Conservation (phyloP, 2,797 vertebrate species). For the Molossus alvarezi region DNA sequence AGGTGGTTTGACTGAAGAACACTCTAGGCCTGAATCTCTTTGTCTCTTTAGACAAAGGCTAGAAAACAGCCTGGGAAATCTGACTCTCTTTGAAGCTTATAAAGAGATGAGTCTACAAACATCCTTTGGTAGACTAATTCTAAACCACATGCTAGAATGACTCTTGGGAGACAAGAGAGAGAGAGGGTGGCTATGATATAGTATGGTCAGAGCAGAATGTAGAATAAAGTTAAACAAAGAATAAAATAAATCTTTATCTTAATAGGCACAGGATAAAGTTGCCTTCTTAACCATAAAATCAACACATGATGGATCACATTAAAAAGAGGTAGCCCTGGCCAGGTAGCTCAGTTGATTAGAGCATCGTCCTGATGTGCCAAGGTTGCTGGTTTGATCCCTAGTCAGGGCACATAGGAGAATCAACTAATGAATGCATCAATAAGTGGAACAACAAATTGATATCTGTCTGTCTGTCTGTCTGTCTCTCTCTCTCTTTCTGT, state of each 20-base stretch:
- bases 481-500: too few species aligned
- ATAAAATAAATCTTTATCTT: background rate
- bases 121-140: background rate
- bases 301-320: background rate
- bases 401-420: too few species aligned
- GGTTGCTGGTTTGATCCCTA: too few species aligned
- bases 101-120: background rate
- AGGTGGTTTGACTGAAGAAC: background rate
- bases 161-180: background rate
- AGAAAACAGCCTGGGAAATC: background rate
- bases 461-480: too few species aligned
- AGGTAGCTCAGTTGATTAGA: too few species aligned
- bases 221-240: constrained; percentile 44
- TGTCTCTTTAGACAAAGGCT: constrained; percentile 38
- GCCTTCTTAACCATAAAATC: constrained; percentile 33
- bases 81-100: constrained; percentile 36
- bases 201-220: background rate
- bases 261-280: background rate
- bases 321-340: background rate
- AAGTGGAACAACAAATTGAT: too few species aligned
- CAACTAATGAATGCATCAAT: too few species aligned
- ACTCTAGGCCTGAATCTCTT: constrained; percentile 24
- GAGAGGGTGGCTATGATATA: background rate
- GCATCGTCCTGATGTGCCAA: too few species aligned
- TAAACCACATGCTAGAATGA: background rate